Conservation (phyloP, 64 coral and sea anemone genomes). For the Montipora capricornis region DNA sequence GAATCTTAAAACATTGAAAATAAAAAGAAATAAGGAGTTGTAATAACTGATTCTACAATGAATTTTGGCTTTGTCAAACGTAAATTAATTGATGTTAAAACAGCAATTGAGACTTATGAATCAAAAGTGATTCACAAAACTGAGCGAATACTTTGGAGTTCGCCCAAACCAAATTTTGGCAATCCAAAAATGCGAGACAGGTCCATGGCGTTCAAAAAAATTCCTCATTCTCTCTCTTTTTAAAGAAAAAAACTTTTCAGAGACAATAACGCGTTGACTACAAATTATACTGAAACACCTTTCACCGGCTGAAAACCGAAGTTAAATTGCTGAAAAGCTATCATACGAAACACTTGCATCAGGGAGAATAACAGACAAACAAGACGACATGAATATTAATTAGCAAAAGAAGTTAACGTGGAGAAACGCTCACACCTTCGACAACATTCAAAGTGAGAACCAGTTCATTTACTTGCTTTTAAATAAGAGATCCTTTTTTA, state of each 20-base stretch:
- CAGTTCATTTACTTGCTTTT: no score
- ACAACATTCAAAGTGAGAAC: not conserved
- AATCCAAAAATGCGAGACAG: not conserved
- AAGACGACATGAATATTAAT: slow-evolving; percentile 62
- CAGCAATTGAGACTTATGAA: not conserved
- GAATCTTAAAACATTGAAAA: not conserved
- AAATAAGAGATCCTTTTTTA: not conserved
- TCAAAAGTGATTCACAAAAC: slow-evolving; percentile 10
- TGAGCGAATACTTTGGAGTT: not conserved
- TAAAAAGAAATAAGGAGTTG: not conserved
- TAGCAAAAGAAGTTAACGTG: not conserved
- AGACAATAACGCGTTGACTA: not conserved
- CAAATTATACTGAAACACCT: not conserved
- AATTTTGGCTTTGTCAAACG: not conserved
- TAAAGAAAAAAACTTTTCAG: not conserved
- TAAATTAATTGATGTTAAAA: not conserved
- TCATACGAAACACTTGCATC: slow-evolving; percentile 8
- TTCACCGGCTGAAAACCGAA: not conserved
- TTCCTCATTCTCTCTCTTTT: no score
- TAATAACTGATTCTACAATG: not conserved
- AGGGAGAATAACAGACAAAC: slow-evolving; percentile 26
- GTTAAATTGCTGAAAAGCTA: slow-evolving; percentile 2
- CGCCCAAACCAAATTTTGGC: not conserved
- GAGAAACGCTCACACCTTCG: not conserved
- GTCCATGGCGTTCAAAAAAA: not conserved